Base-by-base conservation (phyloP, 1,140 invertebrate genomes). In the Drosophila busckii region DNA sequence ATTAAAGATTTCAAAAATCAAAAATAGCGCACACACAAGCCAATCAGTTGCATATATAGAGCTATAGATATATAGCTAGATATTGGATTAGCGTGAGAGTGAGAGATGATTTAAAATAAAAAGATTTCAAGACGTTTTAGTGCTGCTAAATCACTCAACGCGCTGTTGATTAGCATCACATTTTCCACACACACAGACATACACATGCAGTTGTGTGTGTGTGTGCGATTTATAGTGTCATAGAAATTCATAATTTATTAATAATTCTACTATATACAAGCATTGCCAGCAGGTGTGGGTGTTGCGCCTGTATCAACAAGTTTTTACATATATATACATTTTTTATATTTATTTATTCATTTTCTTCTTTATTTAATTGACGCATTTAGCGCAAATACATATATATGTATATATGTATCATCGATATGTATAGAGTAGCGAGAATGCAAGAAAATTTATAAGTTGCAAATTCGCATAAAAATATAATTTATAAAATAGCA, bases 231-330 rank as follows among this genome's bases (percentile, higher is more conserved):
- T 70, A 59, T 63, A 70, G 53, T 78, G 67, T 64, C 71, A 78
- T 71, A 64, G 37, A 55, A 60, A 71, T 60, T 55, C 59, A 54
- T 68, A 78, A 80, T 80, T 78, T 78, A 80, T 80, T 78, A 80
- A 80, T 80, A 78, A 67, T 70, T 52, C n/a, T n/a, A n/a, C n/a
- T 52, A 34, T 20, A 32, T 12, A 25, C n/a, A 25, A 20, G 34
- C n/a, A 35, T 26, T 10, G 25, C 19, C 15, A 35, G 34, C 46
- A 15, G 60, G 42, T 64, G 52, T 70, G 42, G 54, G 60, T 60
- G 42, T 49, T 38, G 20, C 25, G 5, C 12, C 26, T 52, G 16
- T 26, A 41, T 48, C 26, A 50, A 19, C 41, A 22, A 53, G 7
- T 22, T 15, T 41, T 28, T 23, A 22, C 12, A 26, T 42, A 6